Base-by-base conservation (phyloP, 2,797 vertebrate genomes). In the Acipenser ruthenus region DNA sequence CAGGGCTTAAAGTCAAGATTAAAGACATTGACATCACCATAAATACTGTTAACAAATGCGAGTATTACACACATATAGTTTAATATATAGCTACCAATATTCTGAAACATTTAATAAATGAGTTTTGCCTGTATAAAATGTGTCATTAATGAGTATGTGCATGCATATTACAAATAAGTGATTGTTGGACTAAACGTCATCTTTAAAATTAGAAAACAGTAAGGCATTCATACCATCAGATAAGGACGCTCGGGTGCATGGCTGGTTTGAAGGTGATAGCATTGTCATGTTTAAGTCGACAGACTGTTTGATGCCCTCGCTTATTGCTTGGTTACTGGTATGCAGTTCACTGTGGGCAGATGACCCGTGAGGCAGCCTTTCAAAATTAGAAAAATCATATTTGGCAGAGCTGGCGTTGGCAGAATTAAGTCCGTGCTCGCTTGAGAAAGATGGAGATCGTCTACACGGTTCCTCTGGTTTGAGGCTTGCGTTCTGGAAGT, bases 191-290 rank as follows among this genome's bases (percentile, higher is more conserved):
- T 37, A 37, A 37, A 37, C 23, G 23, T 3, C 23, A 37, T 37
- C 23, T 37, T 37, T 37, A 37, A 37, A 37, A 37, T 37, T 37
- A 3, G 4, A 37, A 37, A 4, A 3, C 23, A 10, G 4, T 55
- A 55, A 18, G 52, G 52, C 52, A 10, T 51, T 37, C 85, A 67
- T 88, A 96, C 95, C 94, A 84, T 94, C 91, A 75, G 87, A 80
- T 82, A 88, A 90, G 70, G 89, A 86, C 75, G 88, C 81, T 86
- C 92, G 87, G 86, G 87, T 84, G 84, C 90, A 91, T 67, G 90
- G 83, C 82, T 87, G 82, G 73, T 81, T 87, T 67, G 90, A 77
- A 60, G 90, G 69, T 11, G 87, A 78, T 69, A 90, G 92, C 77
- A 86, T 78, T 67, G 84, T 85, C 84, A 87, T 82, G 87, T 83